These are phyloP conservation scores for Polypterus senegalus DNA, from an alignment of 2,113 vertebrate species.

Conservation along the genomic window DNA sequence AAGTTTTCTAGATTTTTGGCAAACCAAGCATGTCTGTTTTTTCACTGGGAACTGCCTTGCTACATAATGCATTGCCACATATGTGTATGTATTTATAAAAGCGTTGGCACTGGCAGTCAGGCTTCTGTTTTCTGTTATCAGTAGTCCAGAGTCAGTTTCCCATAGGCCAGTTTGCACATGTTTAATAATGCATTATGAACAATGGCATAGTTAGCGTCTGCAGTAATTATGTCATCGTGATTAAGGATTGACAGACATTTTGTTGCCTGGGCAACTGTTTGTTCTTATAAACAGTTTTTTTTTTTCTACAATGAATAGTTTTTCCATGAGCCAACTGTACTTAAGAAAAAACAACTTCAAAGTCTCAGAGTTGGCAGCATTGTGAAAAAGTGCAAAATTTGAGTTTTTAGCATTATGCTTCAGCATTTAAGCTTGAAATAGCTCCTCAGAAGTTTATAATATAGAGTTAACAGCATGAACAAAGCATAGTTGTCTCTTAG, in stretches of 20 bases:
- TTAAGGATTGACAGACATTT: constrained; percentile 10
- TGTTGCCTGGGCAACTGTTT: constrained; percentile 29
- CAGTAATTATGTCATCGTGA: constrained; percentile 17
- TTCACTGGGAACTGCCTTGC: too few species aligned
- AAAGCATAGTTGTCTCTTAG: too few species aligned
- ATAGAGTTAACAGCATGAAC: too few species aligned
- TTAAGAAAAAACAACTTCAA: too few species aligned
- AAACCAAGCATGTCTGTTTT: too few species aligned
- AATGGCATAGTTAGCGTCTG: constrained; percentile 7
- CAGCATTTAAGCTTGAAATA: too few species aligned
- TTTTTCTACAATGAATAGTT: constrained; percentile 23
- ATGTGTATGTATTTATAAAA: neutral
- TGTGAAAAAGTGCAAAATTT: too few species aligned
- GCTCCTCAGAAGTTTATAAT: too few species aligned
- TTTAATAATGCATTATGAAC: constrained; percentile 17
- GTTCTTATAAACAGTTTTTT: constrained; percentile 27
- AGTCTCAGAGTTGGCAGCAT: too few species aligned
- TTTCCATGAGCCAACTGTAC: constrained; percentile 22
- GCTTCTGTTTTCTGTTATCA: neutral
- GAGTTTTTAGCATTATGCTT: too few species aligned
- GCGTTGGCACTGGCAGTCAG: too few species aligned
- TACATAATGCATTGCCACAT: neutral
- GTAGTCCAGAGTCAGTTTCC: neutral
- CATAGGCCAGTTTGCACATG: constrained; percentile 4
- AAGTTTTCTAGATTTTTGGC: too few species aligned